These are phyloP conservation scores for Hylaeus volcanicus DNA, from an alignment of 1,140 invertebrate genomes.

Conservation along the genomic window DNA sequence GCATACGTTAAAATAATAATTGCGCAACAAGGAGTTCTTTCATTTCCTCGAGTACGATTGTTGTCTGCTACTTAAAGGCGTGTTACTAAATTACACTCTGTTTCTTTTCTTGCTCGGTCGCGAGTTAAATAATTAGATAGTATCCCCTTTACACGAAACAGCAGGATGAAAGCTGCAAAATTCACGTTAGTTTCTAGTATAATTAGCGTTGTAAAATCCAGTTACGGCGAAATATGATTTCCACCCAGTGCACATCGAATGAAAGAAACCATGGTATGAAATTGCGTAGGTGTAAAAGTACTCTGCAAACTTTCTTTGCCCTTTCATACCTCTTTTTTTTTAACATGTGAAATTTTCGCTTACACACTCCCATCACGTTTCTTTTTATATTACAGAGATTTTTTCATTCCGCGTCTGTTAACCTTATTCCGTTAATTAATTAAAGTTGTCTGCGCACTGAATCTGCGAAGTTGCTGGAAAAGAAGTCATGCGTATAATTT, in stretches of 20 bases:
- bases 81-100: background rate
- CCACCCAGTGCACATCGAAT: background rate
- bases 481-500: background rate
- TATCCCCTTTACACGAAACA: constrained; percentile 6
- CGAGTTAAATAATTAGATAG: constrained; percentile 18
- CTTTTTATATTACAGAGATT: constrained; percentile 5
- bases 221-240: background rate
- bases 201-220: constrained; percentile 29
- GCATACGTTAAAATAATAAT: background rate
- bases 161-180: background rate
- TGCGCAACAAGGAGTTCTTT: background rate
- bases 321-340: no score
- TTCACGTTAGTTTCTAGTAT: background rate
- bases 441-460: background rate
- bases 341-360: background rate
- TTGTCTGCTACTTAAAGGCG: background rate
- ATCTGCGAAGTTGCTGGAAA: background rate
- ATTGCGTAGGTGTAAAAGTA: background rate
- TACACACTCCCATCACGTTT: constrained; percentile 2
- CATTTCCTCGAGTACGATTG: background rate
- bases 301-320: background rate
- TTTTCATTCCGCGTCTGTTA: background rate
- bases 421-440: constrained; percentile 22
- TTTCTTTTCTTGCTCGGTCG: constrained; percentile 3
- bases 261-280: background rate